Evolutionary conservation across 2,888 invertebrate genomes (phyloP).

Genomic region (Drosophila differens): DNA sequence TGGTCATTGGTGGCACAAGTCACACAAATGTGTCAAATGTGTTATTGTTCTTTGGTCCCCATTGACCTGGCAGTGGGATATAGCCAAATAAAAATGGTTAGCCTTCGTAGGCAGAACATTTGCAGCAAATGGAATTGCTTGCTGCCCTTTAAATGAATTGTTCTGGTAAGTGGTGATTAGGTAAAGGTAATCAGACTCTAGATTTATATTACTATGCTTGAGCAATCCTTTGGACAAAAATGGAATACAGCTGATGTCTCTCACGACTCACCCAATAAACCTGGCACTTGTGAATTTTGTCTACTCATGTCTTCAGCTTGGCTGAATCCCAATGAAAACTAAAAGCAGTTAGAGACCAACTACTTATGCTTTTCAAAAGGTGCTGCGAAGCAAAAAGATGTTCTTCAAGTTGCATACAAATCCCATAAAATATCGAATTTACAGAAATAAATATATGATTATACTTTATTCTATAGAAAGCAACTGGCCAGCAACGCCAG

Average conservation of each 20-base stretch:
- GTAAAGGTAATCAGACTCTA: constrained; percentile 25
- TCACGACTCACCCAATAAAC: constrained; percentile 28
- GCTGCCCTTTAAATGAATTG: constrained; percentile 26
- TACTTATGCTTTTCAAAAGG: constrained; percentile 34
- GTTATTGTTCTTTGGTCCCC: constrained; percentile 41
- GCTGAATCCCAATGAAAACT: constrained; percentile 48
- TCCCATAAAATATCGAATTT: constrained; percentile 25
- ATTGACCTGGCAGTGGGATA: constrained; percentile 24
- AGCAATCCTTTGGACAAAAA: constrained; percentile 17
- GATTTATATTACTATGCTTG: constrained; percentile 36
- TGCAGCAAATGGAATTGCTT: constrained; percentile 43
- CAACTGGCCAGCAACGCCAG: constrained; percentile 22
- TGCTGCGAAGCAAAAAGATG: constrained; percentile 27
- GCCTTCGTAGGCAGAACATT: constrained; percentile 35
- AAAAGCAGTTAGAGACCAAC: constrained; percentile 31
- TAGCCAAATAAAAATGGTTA: constrained; percentile 1
- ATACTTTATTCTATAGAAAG: constrained; percentile 46
- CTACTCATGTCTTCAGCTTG: constrained; percentile 42
- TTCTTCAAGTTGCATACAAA: constrained; percentile 27
- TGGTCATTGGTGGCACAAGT: constrained; percentile 14
- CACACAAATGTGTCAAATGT: constrained; percentile 31
- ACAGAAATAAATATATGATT: constrained; percentile 58
- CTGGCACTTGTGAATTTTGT: constrained; percentile 9
- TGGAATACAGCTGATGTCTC: constrained; percentile 28
- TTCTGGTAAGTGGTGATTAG: constrained; percentile 12